Conservation (phyloP, 1,140 invertebrate genomes). For the Eueides isabella region DNA sequence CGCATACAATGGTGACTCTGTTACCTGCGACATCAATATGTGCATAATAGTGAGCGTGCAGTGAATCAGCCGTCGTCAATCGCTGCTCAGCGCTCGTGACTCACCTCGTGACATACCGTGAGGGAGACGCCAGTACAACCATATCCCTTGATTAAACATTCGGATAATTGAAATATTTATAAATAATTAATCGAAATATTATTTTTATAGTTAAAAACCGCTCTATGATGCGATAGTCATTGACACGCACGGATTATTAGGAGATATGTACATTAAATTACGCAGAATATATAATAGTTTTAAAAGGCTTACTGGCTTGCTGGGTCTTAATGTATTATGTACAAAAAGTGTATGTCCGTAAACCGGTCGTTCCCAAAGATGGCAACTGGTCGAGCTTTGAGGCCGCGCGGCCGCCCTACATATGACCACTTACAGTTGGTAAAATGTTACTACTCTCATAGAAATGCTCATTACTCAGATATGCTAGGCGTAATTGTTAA, state of each 20-base stretch:
- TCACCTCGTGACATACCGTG: slow-evolving; percentile 46
- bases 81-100: slow-evolving; percentile 37
- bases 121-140: slow-evolving; percentile 58
- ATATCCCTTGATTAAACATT: slow-evolving; percentile 41
- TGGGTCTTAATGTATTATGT: slow-evolving; percentile 61
- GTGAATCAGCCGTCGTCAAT: slow-evolving; percentile 54
- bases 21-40: slow-evolving; percentile 80
- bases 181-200: background rate
- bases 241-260: background rate
- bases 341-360: slow-evolving; percentile 58
- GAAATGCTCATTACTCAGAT: slow-evolving; percentile 39
- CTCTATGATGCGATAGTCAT: slow-evolving; percentile 18
- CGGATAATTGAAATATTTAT: background rate
- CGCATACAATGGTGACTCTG: slow-evolving; percentile 78
- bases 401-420: slow-evolving; percentile 66
- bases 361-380: slow-evolving; percentile 78
- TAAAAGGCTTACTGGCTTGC: slow-evolving; percentile 11
- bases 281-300: slow-evolving; percentile 14
- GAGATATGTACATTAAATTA: background rate
- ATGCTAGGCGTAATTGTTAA: slow-evolving; percentile 30
- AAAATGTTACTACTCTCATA: slow-evolving; percentile 40
- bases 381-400: slow-evolving; percentile 74
- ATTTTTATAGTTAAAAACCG: no score
- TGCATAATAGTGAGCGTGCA: slow-evolving; percentile 74
- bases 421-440: slow-evolving; percentile 48